Percentiles rank a stretch among this genome's conserved stretches.
Evolutionary conservation across 2,888 invertebrate genomes (phyloP).

Genomic region (Pemphredon lugubris): DNA sequence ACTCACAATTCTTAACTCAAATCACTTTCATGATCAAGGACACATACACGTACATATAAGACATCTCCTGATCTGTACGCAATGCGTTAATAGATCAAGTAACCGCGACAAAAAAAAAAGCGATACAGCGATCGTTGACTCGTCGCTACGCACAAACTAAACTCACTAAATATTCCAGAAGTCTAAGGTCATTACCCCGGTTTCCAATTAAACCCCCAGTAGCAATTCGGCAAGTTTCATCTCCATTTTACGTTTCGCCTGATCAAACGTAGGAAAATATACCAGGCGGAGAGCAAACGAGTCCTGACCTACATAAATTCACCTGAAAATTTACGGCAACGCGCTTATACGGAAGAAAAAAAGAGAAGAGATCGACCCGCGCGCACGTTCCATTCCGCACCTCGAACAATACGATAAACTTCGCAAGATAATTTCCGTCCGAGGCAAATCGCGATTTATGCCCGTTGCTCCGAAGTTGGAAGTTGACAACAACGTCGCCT

Average conservation of each 20-base stretch:
- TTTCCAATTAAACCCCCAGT: conserved; percentile 14
- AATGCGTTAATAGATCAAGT: too few species aligned
- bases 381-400: conserved; percentile 1
- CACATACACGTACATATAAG: too few species aligned
- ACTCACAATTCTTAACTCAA: too few species aligned
- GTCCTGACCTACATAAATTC: conserved; percentile 31
- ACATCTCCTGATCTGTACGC: too few species aligned
- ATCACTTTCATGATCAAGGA: too few species aligned
- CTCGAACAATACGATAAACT: conserved; percentile 17
- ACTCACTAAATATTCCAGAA: too few species aligned
- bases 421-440: conserved; percentile 8
- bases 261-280: conserved; percentile 18
- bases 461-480: too few species aligned
- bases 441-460: neutral
- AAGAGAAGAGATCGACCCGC: neutral
- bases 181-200: neutral
- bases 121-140: too few species aligned
- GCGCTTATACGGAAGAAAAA: neutral
- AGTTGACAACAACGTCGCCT: too few species aligned
- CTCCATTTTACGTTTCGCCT: neutral
- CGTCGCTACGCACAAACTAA: too few species aligned
- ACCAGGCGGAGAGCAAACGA: conserved; percentile 18
- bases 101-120: too few species aligned
- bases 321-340: conserved; percentile 20
- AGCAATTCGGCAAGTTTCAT: neutral